phyloP scores from a whole-genome alignment of 2,113 vertebrate genomes.

The Tragelaphus scriptus region DNA sequence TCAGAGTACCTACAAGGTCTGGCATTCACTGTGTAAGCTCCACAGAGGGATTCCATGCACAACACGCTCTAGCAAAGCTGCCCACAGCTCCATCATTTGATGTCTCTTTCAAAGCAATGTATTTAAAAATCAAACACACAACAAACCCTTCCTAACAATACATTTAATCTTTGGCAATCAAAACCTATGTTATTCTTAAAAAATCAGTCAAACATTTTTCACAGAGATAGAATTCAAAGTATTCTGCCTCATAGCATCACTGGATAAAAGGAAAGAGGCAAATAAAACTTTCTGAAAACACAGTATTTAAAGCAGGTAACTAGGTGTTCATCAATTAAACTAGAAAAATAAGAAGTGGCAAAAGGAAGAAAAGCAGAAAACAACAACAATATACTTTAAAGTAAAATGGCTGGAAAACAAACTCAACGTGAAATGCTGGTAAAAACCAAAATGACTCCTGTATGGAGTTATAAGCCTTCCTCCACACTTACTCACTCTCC shows the following conservation, averaged over 20 bases:
- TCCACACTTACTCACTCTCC: not conserved
- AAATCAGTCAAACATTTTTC: not conserved
- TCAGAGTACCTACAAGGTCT: not conserved
- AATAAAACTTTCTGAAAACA: not conserved
- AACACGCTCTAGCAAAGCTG: not conserved
- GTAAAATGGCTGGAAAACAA: not conserved
- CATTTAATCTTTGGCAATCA: not conserved
- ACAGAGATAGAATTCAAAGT: not conserved
- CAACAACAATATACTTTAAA: not conserved
- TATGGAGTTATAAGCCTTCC: not conserved
- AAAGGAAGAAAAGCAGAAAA: not conserved
- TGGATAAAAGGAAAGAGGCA: not conserved
- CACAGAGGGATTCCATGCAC: not conserved
- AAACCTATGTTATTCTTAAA: not conserved
- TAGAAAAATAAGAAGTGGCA: not conserved
- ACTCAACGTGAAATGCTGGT: not conserved
- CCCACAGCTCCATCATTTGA: not conserved
- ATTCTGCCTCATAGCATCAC: not conserved
- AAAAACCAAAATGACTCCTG: not conserved
- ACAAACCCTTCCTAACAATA: not conserved
- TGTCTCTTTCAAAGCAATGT: not conserved
- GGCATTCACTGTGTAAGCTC: not conserved
- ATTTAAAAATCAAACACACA: not conserved
- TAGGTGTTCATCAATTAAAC: not conserved
- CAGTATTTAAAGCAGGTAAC: not conserved